These are phyloP conservation scores for Lasiurus cinereus DNA, from an alignment of 2,113 vertebrate genomes.

Conservation along the genomic window DNA sequence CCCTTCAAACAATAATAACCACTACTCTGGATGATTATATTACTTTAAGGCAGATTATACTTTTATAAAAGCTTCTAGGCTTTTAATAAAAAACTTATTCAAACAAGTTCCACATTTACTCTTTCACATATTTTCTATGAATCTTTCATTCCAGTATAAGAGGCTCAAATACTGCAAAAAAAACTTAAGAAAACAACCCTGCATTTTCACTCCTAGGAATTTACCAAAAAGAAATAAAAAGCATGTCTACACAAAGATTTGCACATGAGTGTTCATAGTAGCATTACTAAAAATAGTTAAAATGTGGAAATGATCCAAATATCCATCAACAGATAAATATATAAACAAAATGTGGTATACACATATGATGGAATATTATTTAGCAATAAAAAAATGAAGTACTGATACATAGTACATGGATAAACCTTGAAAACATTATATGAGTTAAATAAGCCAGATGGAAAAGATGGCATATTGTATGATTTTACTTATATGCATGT, in stretches of 20 bases:
- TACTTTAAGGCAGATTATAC: not conserved
- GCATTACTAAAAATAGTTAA: not conserved
- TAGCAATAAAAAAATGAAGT: not conserved
- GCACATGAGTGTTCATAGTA: not conserved
- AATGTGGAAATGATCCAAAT: not conserved
- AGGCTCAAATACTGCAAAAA: not conserved
- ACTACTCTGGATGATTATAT: not conserved
- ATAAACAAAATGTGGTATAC: not conserved
- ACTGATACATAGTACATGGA: no score
- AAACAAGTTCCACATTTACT: not conserved
- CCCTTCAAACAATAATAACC: not conserved
- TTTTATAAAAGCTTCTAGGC: not conserved
- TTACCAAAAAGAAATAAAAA: not conserved
- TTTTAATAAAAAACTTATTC: not conserved
- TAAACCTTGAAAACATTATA: not conserved
- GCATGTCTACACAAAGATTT: not conserved
- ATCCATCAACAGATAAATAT: not conserved
- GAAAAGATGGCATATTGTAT: not conserved
- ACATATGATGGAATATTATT: not conserved
- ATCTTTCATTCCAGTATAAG: slow-evolving; percentile 34
- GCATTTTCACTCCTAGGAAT: not conserved
- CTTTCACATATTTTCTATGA: not conserved
- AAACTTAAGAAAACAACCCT: not conserved
- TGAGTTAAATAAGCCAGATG: not conserved
- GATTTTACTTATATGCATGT: not conserved